Evolutionary conservation across 2,797 vertebrate species (phyloP).

Genomic region (Hydrophis major): DNA sequence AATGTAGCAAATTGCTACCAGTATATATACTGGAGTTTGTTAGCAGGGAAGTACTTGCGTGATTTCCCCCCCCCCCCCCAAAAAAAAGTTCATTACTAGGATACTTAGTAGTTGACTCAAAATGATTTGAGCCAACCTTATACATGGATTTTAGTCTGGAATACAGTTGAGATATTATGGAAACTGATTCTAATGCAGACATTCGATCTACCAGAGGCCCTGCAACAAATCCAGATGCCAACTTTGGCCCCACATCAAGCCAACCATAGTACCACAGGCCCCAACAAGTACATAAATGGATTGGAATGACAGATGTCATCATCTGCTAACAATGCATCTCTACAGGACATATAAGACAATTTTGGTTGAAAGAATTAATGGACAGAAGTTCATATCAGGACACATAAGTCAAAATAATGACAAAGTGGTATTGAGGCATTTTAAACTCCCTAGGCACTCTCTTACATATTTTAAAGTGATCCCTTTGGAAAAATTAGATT

Average conservation of each 20-base stretch:
- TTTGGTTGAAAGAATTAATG: not conserved
- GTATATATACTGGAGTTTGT: not conserved
- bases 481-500: not conserved
- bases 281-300: not conserved
- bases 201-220: not conserved
- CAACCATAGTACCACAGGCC: not conserved
- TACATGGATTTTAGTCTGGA: not conserved
- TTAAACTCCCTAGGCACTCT: not conserved
- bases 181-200: not conserved
- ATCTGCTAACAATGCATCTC: not conserved
- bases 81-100: not conserved
- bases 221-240: not conserved
- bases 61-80: rapidly evolving
- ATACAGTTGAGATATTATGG: not conserved
- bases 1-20: not conserved
- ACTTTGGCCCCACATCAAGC: not conserved
- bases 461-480: not conserved
- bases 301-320: not conserved
- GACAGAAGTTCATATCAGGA: not conserved
- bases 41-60: not conserved
- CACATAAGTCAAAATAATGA: not conserved
- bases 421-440: not conserved
- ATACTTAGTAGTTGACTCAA: not conserved
- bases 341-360: not conserved
- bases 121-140: not conserved